Evolutionary conservation across 2,797 vertebrate genomes (phyloP).

Genomic region (Malurus splendens): DNA sequence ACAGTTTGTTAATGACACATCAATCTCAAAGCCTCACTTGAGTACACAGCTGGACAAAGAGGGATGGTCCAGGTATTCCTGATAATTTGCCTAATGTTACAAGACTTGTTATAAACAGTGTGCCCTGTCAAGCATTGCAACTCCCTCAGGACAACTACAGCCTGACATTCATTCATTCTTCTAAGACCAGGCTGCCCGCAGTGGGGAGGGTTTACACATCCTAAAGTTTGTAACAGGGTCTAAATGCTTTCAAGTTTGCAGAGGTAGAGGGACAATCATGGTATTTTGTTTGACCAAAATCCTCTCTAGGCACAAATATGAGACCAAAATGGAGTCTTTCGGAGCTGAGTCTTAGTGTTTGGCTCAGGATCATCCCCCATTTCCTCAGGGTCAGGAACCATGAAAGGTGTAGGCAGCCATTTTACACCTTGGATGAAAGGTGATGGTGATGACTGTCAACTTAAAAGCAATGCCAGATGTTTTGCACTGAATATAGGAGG

Average conservation of each 20-base stretch:
- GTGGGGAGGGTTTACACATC: background rate
- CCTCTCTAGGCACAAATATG: background rate
- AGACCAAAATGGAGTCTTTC: background rate
- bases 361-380: background rate
- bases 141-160: background rate
- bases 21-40: background rate
- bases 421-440: background rate
- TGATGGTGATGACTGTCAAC: background rate
- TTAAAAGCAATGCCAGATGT: background rate
- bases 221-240: background rate
- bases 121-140: background rate
- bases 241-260: background rate
- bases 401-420: rapidly evolving
- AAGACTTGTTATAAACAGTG: background rate
- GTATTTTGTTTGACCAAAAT: background rate
- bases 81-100: background rate
- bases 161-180: background rate
- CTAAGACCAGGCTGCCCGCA: background rate
- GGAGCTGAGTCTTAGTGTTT: background rate
- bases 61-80: background rate
- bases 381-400: background rate
- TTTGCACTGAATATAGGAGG: background rate
- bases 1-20: background rate
- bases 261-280: rapidly evolving
- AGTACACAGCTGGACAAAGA: background rate